A percentile compares a stretch with the other conserved stretches of the same genome.
Evolutionary conservation across 2,797 vertebrate species (phyloP).

Genomic region (Limosa lapponica): DNA sequence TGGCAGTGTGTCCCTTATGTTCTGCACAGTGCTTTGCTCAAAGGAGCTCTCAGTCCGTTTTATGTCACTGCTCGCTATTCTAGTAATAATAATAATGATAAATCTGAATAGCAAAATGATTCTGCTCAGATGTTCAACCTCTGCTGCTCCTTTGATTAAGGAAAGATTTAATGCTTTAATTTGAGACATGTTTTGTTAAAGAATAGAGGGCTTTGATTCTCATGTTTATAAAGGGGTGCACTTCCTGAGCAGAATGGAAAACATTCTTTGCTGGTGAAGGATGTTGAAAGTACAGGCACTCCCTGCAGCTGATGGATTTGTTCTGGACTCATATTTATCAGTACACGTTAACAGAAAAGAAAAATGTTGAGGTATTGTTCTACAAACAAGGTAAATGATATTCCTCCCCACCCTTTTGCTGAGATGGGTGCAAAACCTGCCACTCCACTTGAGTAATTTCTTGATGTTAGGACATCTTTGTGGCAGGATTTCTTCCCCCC

Average conservation of each 20-base stretch:
- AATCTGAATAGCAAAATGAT: neutral
- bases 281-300: slow-evolving; percentile 21
- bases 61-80: neutral
- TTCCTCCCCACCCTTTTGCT: neutral
- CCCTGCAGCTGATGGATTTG: slow-evolving; percentile 24
- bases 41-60: neutral
- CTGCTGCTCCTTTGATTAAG: slow-evolving; percentile 13
- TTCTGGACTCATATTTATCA: neutral
- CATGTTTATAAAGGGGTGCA: neutral
- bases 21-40: neutral
- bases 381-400: neutral
- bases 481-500: neutral
- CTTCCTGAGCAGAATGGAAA: slow-evolving; percentile 30
- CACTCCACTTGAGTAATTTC: neutral
- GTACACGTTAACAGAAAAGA: neutral
- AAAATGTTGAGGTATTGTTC: neutral
- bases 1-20: neutral
- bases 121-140: neutral
- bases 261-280: slow-evolving; percentile 13
- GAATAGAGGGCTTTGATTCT: neutral
- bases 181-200: slow-evolving; percentile 38
- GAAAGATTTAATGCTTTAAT: slow-evolving; percentile 55
- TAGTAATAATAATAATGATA: neutral
- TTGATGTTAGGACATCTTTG: neutral
- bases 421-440: neutral